Evolutionary conservation across 2,888 invertebrate genomes (phyloP).

Genomic region (Dexiosoma caninum): DNA sequence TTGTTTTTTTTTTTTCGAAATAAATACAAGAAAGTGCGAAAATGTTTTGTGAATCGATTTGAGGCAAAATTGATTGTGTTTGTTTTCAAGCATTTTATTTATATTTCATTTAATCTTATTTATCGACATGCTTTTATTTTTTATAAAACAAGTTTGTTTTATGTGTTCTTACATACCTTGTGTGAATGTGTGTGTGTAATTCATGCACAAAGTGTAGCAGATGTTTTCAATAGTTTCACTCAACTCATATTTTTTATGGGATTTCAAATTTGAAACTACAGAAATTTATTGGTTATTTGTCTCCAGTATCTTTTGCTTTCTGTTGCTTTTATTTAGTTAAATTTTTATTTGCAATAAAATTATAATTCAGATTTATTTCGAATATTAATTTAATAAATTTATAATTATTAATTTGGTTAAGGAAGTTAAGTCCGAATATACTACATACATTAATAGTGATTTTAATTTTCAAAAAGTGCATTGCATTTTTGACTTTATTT

Average conservation of each 20-base stretch:
- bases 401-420: too few relatives aligned
- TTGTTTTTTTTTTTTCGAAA: not conserved
- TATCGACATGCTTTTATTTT: not conserved
- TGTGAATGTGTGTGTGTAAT: not conserved
- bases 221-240: slow-evolving; percentile 41
- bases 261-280: not conserved
- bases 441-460: too few relatives aligned
- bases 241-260: slow-evolving; percentile 5
- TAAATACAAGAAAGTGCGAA: not conserved
- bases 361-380: too few relatives aligned
- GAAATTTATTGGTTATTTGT: not conserved
- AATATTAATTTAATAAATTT: too few relatives aligned
- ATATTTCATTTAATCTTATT: slow-evolving; percentile 15
- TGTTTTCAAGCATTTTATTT: slow-evolving; percentile 47
- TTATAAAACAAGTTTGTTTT: not conserved
- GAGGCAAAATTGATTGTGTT: slow-evolving; percentile 51
- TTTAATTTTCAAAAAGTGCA: too few relatives aligned
- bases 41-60: slow-evolving; percentile 35
- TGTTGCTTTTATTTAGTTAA: too few relatives aligned
- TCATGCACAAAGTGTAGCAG: slow-evolving; percentile 20
- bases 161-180: not conserved
- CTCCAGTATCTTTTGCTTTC: not conserved
- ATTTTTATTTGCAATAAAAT: too few relatives aligned
- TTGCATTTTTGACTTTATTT: too few relatives aligned
- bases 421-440: too few relatives aligned